Evolutionary conservation across 2,797 vertebrate species (phyloP), one percentile per base, ranked within the genome.

Genomic region (Myiothlypis coronata): DNA sequence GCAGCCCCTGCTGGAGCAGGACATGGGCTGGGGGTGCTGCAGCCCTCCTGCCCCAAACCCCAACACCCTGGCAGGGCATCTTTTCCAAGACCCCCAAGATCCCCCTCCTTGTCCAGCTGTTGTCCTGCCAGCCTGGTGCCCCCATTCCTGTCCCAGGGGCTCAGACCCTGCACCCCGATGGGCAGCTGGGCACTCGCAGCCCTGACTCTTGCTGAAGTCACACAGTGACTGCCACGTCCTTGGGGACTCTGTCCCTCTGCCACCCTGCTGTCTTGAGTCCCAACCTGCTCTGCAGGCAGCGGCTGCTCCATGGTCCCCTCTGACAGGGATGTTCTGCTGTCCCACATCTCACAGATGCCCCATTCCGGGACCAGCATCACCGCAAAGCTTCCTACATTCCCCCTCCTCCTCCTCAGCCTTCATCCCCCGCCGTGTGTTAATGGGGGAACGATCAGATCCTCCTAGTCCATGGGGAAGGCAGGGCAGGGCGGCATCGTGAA

Each of bases 391-490:
- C 28, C 63, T 35, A n/a, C 3, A 6, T 41, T 28, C 52, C 19
- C 32, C 32, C 27, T 35, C 19, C n/a, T 79, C 55, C 34, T 59
- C 77, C 34, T 64, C 68, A 56, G 47, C 56, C 32, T 59, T 80
- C 12, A 1, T 3, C 24, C 30, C 19, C 44, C 7, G 1, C 30
- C 12, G 14, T 1, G n/a, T 6, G 4, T 11, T 49, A 8, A 19
- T 12, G 9, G 30, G 27, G 13, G 55, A 53, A 41, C 2, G 5
- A 68, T 16, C 24, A 6, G 34, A 27, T 8, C 23, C 32, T 27
- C 50, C 21, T 22, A 1, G 21, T 4, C 56, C 14, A 0, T 1
- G 26, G 12, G 1, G 2, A 41, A 32, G 0, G 13, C 46, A 8
- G 20, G 5, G n/a, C 19, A 30, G 37, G 64, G 5, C 5, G 12